These are phyloP conservation scores for Pseudochirops cupreus DNA, from an alignment of 2,797 vertebrate species.

Conservation along the genomic window DNA sequence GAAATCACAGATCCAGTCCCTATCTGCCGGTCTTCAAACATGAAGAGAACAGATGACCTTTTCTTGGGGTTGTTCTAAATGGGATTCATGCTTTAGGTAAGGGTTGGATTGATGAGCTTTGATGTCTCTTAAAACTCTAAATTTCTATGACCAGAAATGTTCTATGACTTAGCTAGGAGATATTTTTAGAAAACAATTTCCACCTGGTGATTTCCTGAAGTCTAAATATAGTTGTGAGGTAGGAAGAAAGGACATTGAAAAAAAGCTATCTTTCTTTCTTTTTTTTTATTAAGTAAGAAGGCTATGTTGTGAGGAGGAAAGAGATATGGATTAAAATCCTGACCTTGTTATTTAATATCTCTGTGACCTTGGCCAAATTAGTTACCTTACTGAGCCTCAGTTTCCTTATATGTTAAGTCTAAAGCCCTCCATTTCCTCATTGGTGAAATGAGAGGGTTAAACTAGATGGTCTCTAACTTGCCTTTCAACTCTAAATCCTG, in stretches of 20 bases:
- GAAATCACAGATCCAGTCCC: not conserved
- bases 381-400: not conserved
- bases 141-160: conserved; percentile 29
- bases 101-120: not conserved
- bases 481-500: not conserved
- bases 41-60: not conserved
- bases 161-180: conserved; percentile 20
- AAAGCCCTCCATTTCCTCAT: not conserved
- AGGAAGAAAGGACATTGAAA: not conserved
- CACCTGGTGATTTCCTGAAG: conserved; percentile 41
- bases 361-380: not conserved
- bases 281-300: conserved; percentile 51
- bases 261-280: conserved; percentile 46
- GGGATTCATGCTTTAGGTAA: not conserved
- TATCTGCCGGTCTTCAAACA: not conserved
- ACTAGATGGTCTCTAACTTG: not conserved
- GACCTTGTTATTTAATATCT: not conserved
- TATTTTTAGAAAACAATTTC: conserved; percentile 58
- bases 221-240: conserved; percentile 36
- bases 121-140: not conserved
- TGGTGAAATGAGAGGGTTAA: not conserved
- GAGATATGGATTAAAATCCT: not conserved
- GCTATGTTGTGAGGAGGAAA: not conserved
- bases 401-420: not conserved
- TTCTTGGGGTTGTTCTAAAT: not conserved